Evolutionary conservation across 2,888 invertebrate species (phyloP), one percentile per base, ranked within the genome.

Genomic region (Mythimna vitellina): DNA sequence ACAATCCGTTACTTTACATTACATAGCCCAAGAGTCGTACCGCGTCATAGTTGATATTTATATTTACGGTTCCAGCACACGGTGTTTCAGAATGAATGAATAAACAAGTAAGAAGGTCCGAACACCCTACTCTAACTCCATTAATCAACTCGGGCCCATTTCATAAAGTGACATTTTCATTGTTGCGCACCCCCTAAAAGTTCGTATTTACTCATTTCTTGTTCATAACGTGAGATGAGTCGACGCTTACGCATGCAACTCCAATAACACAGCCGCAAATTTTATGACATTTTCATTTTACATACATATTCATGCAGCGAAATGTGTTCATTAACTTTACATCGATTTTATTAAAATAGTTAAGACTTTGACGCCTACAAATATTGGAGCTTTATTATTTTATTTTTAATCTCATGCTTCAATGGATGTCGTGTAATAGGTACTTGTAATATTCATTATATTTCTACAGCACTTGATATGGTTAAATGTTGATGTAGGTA

Each of bases 101-200:
- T 93, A 92, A 92, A 93, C 90, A 92, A 93, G 89, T 89, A 91
- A 92, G 91, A 86, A 92, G 90, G 92, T 89, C 90, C 89, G 87
- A 92, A 82, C 87, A 84, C 87, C 87, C 90, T 86, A 87, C 91
- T 92, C 89, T 86, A 89, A 91, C 89, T 91, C 90, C 95, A 95
- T 95, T 95, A 94, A 95, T 95, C 95, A 95, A 91, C 89, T 82
- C 87, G 88, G 78, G 92, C 92, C 94, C 93, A 92, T 94, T 94
- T 95, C 94, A 94, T 94, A 94, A 94, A 94, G 93, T 94, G 95
- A 95, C 95, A 95, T 93, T 94, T 95, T 95, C 94, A 94, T 95
- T 95, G 95, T 95, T 92, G 88, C 88, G 88, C 89, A 85, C 88
- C 90, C 92, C 92, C 89, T 58, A 73, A 89, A 94, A 94, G 91